Evolutionary conservation across 2,888 invertebrate genomes (phyloP), one percentile per base, ranked within the genome.

Genomic region (Drosophila peninsularis): DNA sequence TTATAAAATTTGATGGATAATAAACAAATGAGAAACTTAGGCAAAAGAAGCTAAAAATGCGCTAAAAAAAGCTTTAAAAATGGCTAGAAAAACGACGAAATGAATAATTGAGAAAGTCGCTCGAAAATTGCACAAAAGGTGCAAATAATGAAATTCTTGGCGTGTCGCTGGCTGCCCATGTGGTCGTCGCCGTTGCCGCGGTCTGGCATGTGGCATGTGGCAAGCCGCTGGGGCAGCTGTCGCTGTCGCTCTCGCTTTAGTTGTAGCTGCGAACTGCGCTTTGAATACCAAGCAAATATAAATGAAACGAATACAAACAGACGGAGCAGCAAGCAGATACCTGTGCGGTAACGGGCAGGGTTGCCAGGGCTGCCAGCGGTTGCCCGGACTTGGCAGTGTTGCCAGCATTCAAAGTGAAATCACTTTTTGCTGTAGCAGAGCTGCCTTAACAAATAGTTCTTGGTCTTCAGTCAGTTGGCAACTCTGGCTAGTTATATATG

Each of bases 231-330:
- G 52, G 52, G 52, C 34, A 53, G 55, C 56, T 42, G 42, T 62
- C 65, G 65, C 44, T 44, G n/a, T 27, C 24, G 34, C 32, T 47
- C 9, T n/a, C 24, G 30, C 30, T 32, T 6, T 47, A 34, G 50
- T 2, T 50, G 19, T 14, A 41, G 57, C 62, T 63, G 62, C 62
- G 66, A 74, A 69, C 78, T 78, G 87, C 87, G 83, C 87, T 88
- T 83, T 83, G 83, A 83, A 83, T 83, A 88, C 89, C 84, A 83
- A 81, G 78, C 84, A 88, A 88, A 88, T 88, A 87, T 78, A 83
- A 86, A 81, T 78, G 65, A 83, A 83, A 83, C 81, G 84, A 87
- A 83, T 86, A 83, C 62, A 50, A 49, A 19, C 62, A 50, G 34
- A 27, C 7, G n/a, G n/a, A n/a, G n/a, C n/a, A n/a, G n/a, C n/a